These are phyloP conservation scores for Myotis findleyi DNA, from an alignment of 2,797 vertebrate genomes.

Conservation along the genomic window DNA sequence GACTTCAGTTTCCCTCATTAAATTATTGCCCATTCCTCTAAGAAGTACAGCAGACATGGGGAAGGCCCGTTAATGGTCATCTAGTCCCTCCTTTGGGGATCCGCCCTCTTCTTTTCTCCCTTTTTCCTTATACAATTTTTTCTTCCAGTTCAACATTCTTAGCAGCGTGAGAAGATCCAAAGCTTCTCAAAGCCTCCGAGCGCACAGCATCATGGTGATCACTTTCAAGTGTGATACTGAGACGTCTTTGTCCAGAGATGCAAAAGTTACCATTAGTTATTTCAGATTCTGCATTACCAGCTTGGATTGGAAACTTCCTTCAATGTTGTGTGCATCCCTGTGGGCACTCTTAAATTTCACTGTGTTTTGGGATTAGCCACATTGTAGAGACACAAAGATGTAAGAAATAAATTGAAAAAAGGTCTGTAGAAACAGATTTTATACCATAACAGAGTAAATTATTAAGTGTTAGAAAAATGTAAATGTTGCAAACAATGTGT, in stretches of 20 bases:
- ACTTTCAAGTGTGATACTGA: neutral
- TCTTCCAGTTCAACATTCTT: neutral
- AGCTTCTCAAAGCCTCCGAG: neutral
- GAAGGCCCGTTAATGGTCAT: neutral
- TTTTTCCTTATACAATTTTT: neutral
- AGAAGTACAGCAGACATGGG: neutral
- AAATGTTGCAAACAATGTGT: slow-evolving; percentile 78
- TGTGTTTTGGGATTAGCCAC: slow-evolving; percentile 15
- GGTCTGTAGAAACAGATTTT: slow-evolving; percentile 66
- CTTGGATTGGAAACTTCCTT: neutral
- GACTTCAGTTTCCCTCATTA: neutral
- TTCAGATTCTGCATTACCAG: neutral
- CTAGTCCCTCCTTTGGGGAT: neutral
- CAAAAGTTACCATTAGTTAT: neutral
- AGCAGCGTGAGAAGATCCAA: neutral
- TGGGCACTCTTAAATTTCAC: slow-evolving; percentile 8
- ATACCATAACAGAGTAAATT: slow-evolving; percentile 68
- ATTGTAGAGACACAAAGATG: slow-evolving; percentile 59
- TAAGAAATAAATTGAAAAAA: slow-evolving; percentile 72
- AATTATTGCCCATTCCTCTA: neutral
- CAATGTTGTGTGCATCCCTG: neutral
- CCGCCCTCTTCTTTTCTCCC: neutral
- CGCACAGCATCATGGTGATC: neutral
- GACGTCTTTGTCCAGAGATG: neutral
- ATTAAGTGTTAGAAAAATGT: slow-evolving; percentile 82